Evolutionary conservation across 2,113 vertebrate species (phyloP).

Genomic region (Eptatretus burgeri): DNA sequence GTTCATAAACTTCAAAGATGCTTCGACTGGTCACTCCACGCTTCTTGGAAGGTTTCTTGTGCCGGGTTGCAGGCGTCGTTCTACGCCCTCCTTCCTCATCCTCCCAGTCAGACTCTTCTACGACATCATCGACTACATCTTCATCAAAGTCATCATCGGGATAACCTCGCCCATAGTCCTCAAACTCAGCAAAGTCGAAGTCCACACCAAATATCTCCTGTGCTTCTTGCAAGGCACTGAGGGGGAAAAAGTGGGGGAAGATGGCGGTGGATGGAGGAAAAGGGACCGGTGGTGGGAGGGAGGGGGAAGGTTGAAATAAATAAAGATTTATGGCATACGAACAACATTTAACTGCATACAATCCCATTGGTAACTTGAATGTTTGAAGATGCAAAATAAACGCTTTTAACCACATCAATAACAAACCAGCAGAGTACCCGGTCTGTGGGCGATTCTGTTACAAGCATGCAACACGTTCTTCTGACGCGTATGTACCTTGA

Average conservation of each 20-base stretch:
- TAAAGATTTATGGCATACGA: too few species aligned
- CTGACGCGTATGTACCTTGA: too few species aligned
- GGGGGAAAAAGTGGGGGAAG: not conserved
- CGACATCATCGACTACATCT: conserved; percentile 39
- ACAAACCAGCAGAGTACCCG: too few species aligned
- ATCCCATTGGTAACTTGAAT: too few species aligned
- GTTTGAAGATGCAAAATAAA: too few species aligned
- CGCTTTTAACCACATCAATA: too few species aligned
- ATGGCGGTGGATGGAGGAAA: not conserved
- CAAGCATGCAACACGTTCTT: too few species aligned
- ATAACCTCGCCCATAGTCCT: conserved; percentile 40
- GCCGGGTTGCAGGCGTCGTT: conserved; percentile 17
- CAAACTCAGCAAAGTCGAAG: conserved; percentile 87
- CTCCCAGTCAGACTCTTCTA: conserved; percentile 13
- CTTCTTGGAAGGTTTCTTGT: conserved; percentile 81
- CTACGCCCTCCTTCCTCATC: not conserved
- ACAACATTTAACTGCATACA: too few species aligned
- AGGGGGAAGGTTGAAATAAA: not conserved
- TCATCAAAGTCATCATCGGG: conserved; percentile 83
- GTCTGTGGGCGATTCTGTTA: too few species aligned
- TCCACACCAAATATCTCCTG: conserved; percentile 95
- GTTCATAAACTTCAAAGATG: conserved; percentile 93
- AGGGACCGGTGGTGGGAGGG: not conserved
- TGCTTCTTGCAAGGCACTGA: conserved; percentile 80
- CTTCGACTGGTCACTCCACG: conserved; percentile 64